A percentile compares a stretch with the other conserved stretches of the same genome.
Evolutionary conservation across 1,140 invertebrate genomes (phyloP).

Genomic region (Campoletis sonorensis): DNA sequence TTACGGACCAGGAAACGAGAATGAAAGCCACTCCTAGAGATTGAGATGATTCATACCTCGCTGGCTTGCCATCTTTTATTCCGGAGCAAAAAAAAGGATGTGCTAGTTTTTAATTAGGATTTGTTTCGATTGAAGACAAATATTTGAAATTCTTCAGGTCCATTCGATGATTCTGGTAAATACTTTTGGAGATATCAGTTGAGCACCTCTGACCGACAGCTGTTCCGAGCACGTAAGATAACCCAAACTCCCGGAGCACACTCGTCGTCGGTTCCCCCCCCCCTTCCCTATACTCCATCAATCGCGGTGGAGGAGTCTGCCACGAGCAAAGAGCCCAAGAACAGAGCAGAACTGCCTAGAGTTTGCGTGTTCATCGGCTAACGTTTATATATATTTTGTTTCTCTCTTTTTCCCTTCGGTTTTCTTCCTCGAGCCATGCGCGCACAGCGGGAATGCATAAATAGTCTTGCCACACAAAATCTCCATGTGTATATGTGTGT

Average conservation of each 20-base stretch:
- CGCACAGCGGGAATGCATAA: constrained; percentile 52
- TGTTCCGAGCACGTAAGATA: constrained; percentile 68
- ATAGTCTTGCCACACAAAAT: constrained; percentile 48
- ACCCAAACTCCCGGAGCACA: constrained; percentile 60
- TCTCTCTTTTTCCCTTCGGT: constrained; percentile 35
- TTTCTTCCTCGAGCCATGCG: constrained; percentile 10
- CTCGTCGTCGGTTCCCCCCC: constrained; percentile 56
- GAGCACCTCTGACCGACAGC: constrained; percentile 71
- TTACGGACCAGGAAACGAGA: constrained; percentile 14
- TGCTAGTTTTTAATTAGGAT: too few relatives aligned
- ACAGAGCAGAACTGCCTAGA: constrained; percentile 31
- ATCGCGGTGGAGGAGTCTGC: constrained; percentile 4
- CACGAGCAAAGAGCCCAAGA: background rate
- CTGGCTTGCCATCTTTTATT: too few relatives aligned
- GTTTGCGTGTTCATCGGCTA: constrained; percentile 54
- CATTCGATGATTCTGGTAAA: background rate
- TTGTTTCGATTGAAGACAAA: too few relatives aligned
- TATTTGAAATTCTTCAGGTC: too few relatives aligned
- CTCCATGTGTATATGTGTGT: background rate
- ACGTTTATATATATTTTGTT: constrained; percentile 53
- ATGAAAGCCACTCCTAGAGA: background rate
- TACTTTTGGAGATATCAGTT: constrained; percentile 49
- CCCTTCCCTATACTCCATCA: constrained; percentile 40
- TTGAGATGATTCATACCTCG: too few relatives aligned
- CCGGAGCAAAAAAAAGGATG: too few relatives aligned